Conservation (phyloP, 2,113 vertebrate species). For the Xiphophorus maculatus region DNA sequence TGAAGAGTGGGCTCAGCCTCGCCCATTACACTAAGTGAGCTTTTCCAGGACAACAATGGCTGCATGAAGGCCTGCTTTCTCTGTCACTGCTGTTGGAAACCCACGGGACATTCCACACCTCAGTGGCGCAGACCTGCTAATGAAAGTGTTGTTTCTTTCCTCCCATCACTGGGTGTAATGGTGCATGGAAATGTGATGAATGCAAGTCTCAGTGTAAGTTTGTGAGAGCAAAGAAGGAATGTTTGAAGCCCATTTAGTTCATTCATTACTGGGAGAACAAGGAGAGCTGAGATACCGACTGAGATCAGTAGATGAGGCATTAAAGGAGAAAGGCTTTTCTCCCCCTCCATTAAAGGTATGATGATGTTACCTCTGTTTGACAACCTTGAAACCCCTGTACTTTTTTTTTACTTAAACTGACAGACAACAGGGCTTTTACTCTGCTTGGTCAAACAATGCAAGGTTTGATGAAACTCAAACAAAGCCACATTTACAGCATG, state of each 20-base stretch:
- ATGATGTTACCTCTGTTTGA: slow-evolving; percentile 57
- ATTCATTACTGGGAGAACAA: slow-evolving; percentile 59
- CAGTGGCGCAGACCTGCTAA: slow-evolving; percentile 69
- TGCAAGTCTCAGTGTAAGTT: slow-evolving; percentile 68
- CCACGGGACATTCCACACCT: slow-evolving; percentile 73
- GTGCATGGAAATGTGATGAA: slow-evolving; percentile 76
- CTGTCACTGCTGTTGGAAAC: slow-evolving; percentile 64
- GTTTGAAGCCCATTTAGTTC: slow-evolving; percentile 61
- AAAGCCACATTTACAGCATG: slow-evolving; percentile 38
- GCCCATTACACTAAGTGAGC: slow-evolving; percentile 74
- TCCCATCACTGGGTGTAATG: slow-evolving; percentile 76
- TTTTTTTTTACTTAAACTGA: slow-evolving; percentile 33
- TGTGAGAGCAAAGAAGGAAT: slow-evolving; percentile 66
- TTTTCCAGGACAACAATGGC: slow-evolving; percentile 72
- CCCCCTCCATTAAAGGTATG: slow-evolving; percentile 57
- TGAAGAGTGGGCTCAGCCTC: slow-evolving; percentile 56
- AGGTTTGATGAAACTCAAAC: slow-evolving; percentile 38
- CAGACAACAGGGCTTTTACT: slow-evolving; percentile 18
- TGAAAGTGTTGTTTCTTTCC: slow-evolving; percentile 78
- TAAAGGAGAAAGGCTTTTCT: slow-evolving; percentile 57
- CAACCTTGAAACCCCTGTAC: slow-evolving; percentile 38
- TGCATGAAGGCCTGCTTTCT: slow-evolving; percentile 65
- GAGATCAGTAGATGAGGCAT: slow-evolving; percentile 63
- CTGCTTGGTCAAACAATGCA: slow-evolving; percentile 9
- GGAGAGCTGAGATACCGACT: slow-evolving; percentile 57